Evolutionary conservation across 2,113 vertebrate genomes (phyloP), one percentile per base, ranked within the genome.

Genomic region (Uria aalge): DNA sequence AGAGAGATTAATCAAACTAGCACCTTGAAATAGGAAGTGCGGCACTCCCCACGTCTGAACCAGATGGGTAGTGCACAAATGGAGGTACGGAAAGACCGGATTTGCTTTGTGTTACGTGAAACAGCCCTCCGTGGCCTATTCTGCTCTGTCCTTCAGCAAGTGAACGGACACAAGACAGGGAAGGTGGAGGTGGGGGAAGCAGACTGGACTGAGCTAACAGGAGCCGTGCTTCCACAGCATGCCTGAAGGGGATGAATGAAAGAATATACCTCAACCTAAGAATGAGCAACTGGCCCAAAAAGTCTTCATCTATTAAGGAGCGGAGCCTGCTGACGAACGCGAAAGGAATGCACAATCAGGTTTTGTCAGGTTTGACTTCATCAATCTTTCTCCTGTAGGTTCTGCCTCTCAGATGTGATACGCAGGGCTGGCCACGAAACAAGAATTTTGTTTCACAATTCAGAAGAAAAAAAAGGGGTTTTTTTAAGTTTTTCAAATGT

Each of bases 331-430:
- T 94, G 94, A 92, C 27, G 62, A 93, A 95, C 0, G 2, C 43
- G 36, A 88, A 97, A 96, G 94, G 97, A 97, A 96, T 95, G 88
- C 43, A 56, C 76, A 85, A 83, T 95, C 94, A 93, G 74, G 74
- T 96, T 96, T 97, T 83, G 85, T 96, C 90, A 85, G 85, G 93
- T 94, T 78, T 55, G 79, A 97, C 59, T 93, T 84, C 66, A 76
- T 96, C 75, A 4, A 26, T 93, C 97, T 95, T 96, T 96, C 79
- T 94, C 48, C 34, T 72, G 73, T 88, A 97, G 77, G 83, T 94
- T 92, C 79, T 87, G 29, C 81, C 85, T 94, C 94, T 96, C 78
- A 84, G 72, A 97, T 96, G 94, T 59, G 75, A 64, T 71, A 74
- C 1, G 2, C 23, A 38, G 74, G 45, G 22, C 41, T 82, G 85